Base-by-base conservation (phyloP, 2,113 vertebrate species). In the Lagopus muta region DNA sequence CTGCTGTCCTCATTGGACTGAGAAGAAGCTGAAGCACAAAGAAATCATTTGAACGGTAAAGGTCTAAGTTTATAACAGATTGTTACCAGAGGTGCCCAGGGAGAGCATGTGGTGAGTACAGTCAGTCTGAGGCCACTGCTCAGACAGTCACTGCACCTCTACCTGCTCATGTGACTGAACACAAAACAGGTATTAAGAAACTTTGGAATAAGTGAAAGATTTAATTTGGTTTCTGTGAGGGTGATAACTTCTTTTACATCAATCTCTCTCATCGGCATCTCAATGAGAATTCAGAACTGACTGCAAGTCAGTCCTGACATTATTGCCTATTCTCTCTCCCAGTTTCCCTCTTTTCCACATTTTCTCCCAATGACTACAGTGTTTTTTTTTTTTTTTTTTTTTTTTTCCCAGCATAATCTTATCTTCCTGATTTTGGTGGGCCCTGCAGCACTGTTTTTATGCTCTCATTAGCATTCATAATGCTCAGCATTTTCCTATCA, bases 381-480 rank as follows among this genome's bases (percentile, higher is more conserved):
- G 52, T 86, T 8, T 18, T 24, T 55, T 62, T 92, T 57, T 86
- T 8, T 18, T 24, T 55, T 62, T 92, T 62, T 72, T 88, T 36
- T 36, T 36, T 36, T 36, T 36, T 36, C 34, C 42, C 32, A 54
- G 36, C 16, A 80, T 50, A 83, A 81, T 8, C 3, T 77, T 47
- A 28, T 45, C 10, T 11, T 94, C 30, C 52, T 55, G 47, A 54
- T 83, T 88, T 93, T 13, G 67, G 25, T 61, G 88, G 61, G 38
- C 34, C 88, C 65, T 82, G 73, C 76, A 86, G 25, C 48, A 78
- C 14, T 88, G n/a, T 75, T 90, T 84, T 89, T 86, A 42, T 88
- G 32, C 22, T 12, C 2, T 89, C 50, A n/a, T 90, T 91, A 30
- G 70, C 28, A 67, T 88, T 91, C 47, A 45, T 92, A 77, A 64